phyloP scores from a whole-genome alignment of 2,113 vertebrate species.

The Chionomys nivalis region DNA sequence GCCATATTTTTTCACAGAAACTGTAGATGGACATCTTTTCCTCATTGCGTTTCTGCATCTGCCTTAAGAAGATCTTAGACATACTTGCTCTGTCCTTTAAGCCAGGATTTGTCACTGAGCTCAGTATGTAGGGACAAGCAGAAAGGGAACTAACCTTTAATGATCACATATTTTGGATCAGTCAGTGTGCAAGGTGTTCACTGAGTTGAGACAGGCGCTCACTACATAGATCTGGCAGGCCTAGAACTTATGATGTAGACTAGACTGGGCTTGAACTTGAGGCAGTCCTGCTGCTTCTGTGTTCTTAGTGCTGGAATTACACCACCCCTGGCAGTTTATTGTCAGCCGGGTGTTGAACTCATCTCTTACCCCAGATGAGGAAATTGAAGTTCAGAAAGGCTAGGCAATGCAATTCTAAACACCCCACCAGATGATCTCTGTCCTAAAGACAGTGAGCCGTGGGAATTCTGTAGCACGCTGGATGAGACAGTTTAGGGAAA shows the following conservation, averaged over 20 bases:
- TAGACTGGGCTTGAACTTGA: not conserved
- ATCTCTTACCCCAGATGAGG: slow-evolving; percentile 11
- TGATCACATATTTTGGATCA: slow-evolving; percentile 25
- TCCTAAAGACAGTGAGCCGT: not conserved
- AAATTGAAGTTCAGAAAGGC: slow-evolving; percentile 25
- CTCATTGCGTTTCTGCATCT: slow-evolving; percentile 22
- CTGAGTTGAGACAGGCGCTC: not conserved
- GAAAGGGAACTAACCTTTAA: not conserved
- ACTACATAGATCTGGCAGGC: not conserved
- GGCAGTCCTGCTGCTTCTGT: not conserved
- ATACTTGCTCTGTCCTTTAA: slow-evolving; percentile 51
- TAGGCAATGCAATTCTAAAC: slow-evolving; percentile 11
- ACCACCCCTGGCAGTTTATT: not conserved
- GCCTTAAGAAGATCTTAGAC: slow-evolving; percentile 46
- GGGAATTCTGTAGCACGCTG: not conserved
- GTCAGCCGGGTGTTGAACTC: not conserved
- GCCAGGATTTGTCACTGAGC: not conserved
- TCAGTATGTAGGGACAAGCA: not conserved
- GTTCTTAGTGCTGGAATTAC: not conserved
- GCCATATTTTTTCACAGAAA: not conserved
- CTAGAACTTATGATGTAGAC: not conserved
- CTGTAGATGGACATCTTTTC: slow-evolving; percentile 8
- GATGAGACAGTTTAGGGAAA: slow-evolving; percentile 31
- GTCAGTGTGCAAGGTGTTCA: not conserved
- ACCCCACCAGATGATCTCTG: not conserved